Base-by-base conservation (phyloP, 2,797 vertebrate genomes). In the Rhynchotus rufescens region DNA sequence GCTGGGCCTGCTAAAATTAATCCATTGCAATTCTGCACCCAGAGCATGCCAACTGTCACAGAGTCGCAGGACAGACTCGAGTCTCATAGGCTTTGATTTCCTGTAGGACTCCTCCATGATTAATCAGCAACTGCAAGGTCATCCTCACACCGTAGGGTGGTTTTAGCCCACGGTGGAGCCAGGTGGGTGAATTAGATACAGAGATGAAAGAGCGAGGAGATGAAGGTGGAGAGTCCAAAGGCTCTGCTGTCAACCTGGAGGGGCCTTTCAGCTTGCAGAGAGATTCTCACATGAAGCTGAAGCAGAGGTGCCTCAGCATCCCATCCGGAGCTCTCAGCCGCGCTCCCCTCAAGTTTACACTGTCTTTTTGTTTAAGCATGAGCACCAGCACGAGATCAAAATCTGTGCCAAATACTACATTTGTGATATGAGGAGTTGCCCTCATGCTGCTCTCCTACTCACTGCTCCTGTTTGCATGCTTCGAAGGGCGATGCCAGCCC, bases 391-490 rank as follows among this genome's bases (percentile, higher is more conserved):
- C 12, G 8, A 42, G 76, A 4, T 25, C 44, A 47, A 11, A 71
- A 45, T 45, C 84, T 2, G 30, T 28, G 71, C 51, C n/a, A 59
- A 23, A 51, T 25, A 44, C 32, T 62, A 34, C 28, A 4, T 2
- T 3, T 32, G 57, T 20, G 32, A 21, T 2, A 5, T 19, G 4
- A 51, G 11, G n/a, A 62, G 61, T 25, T 25, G 73, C 15, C 32
- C 45, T 16, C 38, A 34, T 20, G 1, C 5, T n/a, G 30, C 34
- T 32, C 52, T 14, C 2, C 62, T 5, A 23, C 45, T 16, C 38
- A 12, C 16, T 9, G 0, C n/a, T 44, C n/a, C 40, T 28, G n/a
- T 49, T 52, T 6, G 15, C 2, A 0, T 3, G 9, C 38, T 69
- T 21, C 59, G 12, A 15, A 21, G 14, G 16, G 60, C 0, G 0